These are phyloP conservation scores for Blera fallax DNA, from an alignment of 2,888 invertebrate species.

Conservation along the genomic window DNA sequence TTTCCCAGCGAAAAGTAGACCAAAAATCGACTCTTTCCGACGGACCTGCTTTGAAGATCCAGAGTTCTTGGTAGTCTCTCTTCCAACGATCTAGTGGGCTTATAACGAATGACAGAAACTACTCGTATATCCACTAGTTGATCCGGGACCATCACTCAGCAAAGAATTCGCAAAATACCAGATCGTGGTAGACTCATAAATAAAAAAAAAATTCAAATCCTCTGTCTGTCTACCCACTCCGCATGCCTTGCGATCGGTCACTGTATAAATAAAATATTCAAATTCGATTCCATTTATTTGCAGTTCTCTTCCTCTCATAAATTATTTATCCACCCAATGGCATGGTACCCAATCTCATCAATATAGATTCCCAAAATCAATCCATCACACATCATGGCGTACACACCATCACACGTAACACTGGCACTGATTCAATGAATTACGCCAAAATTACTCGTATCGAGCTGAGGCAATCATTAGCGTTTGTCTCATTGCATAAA, in stretches of 20 bases:
- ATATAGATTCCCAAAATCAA: slow-evolving; percentile 26
- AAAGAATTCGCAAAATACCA: too few species aligned
- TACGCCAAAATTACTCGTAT: slow-evolving; percentile 48
- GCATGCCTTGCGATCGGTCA: background rate
- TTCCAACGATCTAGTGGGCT: too few species aligned
- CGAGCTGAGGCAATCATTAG: slow-evolving; percentile 32
- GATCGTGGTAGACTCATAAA: too few species aligned
- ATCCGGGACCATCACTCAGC: too few species aligned
- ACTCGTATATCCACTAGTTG: too few species aligned
- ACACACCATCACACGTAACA: slow-evolving; percentile 29
- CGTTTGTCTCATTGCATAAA: slow-evolving; percentile 9
- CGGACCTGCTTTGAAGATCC: too few species aligned
- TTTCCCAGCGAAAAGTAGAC: too few species aligned
- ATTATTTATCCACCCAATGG: background rate
- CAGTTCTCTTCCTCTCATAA: background rate
- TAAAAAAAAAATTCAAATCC: too few species aligned
- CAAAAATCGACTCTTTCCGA: too few species aligned
- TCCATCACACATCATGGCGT: slow-evolving; percentile 35
- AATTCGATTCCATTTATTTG: background rate
- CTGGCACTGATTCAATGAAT: slow-evolving; percentile 62
- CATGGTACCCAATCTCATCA: background rate
- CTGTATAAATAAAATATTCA: background rate
- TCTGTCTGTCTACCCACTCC: too few species aligned
- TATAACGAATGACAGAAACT: too few species aligned
- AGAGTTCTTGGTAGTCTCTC: too few species aligned